phyloP scores from a whole-genome alignment of 2,113 vertebrate species.

The Hippopotamus amphibius region DNA sequence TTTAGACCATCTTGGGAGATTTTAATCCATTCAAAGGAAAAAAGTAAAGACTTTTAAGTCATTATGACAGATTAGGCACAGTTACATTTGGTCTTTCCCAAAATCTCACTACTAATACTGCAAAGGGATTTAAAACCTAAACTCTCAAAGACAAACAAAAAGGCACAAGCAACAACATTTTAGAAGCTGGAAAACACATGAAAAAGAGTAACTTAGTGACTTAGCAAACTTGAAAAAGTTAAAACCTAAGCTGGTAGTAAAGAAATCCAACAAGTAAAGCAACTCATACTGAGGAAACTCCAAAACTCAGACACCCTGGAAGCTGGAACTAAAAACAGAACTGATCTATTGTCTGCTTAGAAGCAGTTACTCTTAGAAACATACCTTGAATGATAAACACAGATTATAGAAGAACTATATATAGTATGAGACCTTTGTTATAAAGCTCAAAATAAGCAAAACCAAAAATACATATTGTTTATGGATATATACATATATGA shows the following conservation, averaged over 20 bases:
- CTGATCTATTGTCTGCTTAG: background rate
- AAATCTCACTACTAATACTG: background rate
- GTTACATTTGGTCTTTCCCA: background rate
- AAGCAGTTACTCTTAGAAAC: background rate
- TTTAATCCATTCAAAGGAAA: conserved; percentile 11
- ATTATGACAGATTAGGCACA: background rate
- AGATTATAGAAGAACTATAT: background rate
- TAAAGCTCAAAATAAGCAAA: background rate
- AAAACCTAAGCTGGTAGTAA: background rate
- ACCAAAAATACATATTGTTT: background rate
- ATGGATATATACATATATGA: background rate
- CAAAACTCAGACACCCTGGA: background rate
- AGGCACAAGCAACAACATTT: background rate
- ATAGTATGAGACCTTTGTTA: background rate
- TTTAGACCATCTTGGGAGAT: background rate
- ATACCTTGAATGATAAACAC: background rate
- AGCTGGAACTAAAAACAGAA: background rate
- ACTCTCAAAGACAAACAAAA: conserved; percentile 30
- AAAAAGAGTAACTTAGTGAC: background rate
- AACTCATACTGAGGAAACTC: background rate
- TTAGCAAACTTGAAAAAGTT: background rate
- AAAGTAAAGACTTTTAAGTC: background rate
- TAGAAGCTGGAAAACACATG: background rate
- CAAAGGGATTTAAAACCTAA: background rate
- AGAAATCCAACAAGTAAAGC: background rate